Percentiles rank a stretch among this genome's conserved stretches.
Conservation (phyloP, 2,888 invertebrate genomes). For the Psylliodes chrysocephalus region DNA sequence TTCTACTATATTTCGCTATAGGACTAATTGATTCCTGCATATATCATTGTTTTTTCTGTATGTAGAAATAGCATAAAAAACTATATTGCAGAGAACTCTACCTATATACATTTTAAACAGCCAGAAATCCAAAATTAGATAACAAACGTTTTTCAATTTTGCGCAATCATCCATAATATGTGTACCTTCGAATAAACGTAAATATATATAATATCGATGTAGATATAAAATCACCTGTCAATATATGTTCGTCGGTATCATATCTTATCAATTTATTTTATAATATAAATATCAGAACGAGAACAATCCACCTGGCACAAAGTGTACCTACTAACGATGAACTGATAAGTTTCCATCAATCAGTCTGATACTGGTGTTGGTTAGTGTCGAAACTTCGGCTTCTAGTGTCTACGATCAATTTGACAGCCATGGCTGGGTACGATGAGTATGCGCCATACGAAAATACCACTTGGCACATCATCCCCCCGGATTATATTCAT, state of each 20-base stretch:
- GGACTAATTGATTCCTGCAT: too few species aligned
- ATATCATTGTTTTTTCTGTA: too few species aligned
- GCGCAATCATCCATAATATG: not conserved
- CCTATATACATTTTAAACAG: too few species aligned
- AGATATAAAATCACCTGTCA: constrained; percentile 51
- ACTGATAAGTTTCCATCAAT: constrained; percentile 44
- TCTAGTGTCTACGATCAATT: constrained; percentile 12
- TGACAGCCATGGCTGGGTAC: constrained; percentile 67
- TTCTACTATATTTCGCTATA: too few species aligned
- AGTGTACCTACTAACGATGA: constrained; percentile 46
- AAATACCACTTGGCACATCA: constrained; percentile 73
- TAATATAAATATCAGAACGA: constrained; percentile 53
- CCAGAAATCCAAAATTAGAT: too few species aligned
- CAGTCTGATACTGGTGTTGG: constrained; percentile 27
- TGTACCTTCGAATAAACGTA: constrained; percentile 3
- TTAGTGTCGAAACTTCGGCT: constrained; percentile 17
- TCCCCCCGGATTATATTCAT: constrained; percentile 76
- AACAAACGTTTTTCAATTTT: not conserved
- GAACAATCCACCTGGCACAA: constrained; percentile 54
- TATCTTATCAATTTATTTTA: constrained; percentile 51
- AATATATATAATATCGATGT: too few species aligned
- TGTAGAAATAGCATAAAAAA: too few species aligned
- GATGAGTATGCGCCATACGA: constrained; percentile 70
- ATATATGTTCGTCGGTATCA: constrained; percentile 48
- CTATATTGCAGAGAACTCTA: too few species aligned